Conservation (phyloP, 2,113 vertebrate genomes). For the Zosterops japonicus region DNA sequence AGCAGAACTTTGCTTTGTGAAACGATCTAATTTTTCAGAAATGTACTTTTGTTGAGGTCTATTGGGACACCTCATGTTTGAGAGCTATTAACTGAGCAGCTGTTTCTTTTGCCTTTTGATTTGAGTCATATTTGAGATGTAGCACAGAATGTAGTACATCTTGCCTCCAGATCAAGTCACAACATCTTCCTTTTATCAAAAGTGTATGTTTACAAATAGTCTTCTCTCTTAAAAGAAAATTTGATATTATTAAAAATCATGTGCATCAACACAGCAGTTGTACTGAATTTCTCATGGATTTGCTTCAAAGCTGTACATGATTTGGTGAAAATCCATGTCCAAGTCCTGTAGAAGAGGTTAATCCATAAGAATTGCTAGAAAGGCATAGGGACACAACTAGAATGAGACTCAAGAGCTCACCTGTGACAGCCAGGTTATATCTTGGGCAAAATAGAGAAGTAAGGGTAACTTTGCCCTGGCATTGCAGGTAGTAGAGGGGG, state of each 20-base stretch:
- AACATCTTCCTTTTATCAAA: neutral
- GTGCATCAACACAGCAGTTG: neutral
- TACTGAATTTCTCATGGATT: neutral
- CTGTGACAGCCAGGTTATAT: neutral
- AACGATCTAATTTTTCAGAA: constrained; percentile 26
- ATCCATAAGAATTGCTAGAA: neutral
- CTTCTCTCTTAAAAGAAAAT: neutral
- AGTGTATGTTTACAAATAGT: neutral
- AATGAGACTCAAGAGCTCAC: neutral
- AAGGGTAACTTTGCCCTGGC: neutral
- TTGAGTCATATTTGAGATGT: neutral
- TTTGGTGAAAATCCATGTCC: neutral
- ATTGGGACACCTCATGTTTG: neutral
- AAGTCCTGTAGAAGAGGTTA: neutral
- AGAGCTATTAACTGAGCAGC: neutral
- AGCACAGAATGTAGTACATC: neutral
- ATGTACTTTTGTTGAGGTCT: neutral
- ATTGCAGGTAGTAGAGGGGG: neutral
- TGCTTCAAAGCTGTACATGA: neutral
- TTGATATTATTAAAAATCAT: neutral
- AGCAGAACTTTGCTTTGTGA: neutral
- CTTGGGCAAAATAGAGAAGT: neutral
- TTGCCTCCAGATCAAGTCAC: neutral
- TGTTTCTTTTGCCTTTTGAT: neutral
- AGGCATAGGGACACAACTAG: neutral